Evolutionary conservation across 1,140 invertebrate genomes (phyloP).

Genomic region (Drosophila tani): DNA sequence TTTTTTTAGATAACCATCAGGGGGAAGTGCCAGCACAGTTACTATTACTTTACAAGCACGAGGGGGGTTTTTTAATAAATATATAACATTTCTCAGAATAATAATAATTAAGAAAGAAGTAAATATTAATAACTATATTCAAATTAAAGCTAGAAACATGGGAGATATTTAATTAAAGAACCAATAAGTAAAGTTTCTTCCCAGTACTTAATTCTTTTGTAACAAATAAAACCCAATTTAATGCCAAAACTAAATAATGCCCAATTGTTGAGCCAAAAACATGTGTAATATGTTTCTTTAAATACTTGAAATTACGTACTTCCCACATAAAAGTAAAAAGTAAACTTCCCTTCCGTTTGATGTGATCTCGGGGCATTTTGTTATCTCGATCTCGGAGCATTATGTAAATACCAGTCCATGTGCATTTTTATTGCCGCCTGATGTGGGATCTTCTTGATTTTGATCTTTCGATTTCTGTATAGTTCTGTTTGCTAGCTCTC

Average conservation of each 20-base stretch:
- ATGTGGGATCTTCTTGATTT: slow-evolving; percentile 10
- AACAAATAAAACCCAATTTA: not conserved
- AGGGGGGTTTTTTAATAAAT: not conserved
- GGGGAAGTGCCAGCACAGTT: not conserved
- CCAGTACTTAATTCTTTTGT: not conserved
- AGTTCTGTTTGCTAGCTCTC: slow-evolving; percentile 4
- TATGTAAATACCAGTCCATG: slow-evolving; percentile 15
- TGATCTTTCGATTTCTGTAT: slow-evolving; percentile 36
- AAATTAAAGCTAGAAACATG: not conserved
- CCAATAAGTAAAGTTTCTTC: not conserved
- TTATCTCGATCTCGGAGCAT: not conserved
- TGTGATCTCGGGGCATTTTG: not conserved
- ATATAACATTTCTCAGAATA: not conserved
- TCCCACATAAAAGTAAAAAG: slow-evolving; percentile 8
- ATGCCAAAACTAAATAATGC: not conserved
- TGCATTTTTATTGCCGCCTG: slow-evolving; percentile 11
- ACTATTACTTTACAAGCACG: not conserved
- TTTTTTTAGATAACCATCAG: slow-evolving; percentile 15
- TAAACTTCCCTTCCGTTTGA: slow-evolving; percentile 14
- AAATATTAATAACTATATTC: too few relatives aligned
- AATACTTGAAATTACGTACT: not conserved
- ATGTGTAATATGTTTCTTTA: not conserved
- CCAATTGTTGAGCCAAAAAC: not conserved
- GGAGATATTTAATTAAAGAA: not conserved
- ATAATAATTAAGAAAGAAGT: not conserved